Conservation (phyloP, 2,797 vertebrate genomes). For the Acanthurus tractus region DNA sequence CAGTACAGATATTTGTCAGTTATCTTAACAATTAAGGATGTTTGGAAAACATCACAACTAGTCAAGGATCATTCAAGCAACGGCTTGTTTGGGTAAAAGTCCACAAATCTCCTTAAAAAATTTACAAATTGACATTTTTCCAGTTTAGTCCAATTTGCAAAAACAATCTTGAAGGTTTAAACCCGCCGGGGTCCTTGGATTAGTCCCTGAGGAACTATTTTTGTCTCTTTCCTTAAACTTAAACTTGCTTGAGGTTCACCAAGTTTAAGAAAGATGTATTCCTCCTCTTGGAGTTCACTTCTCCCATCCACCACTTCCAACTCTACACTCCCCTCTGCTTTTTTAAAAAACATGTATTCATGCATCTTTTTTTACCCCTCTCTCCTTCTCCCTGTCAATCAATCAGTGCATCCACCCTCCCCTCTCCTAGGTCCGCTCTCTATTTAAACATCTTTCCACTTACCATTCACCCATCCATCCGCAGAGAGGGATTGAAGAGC, state of each 20-base stretch:
- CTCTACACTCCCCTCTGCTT: conserved; percentile 17
- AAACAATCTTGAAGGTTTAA: neutral
- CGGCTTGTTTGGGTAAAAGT: neutral
- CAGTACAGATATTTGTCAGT: neutral
- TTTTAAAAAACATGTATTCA: conserved; percentile 50
- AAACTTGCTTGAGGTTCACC: neutral
- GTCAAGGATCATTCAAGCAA: too few species aligned
- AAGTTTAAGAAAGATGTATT: conserved; percentile 35
- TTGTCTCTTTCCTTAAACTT: neutral
- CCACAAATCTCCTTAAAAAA: neutral
- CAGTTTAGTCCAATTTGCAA: neutral
- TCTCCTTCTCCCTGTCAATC: conserved; percentile 27
- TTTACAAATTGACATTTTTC: neutral
- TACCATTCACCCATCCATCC: conserved; percentile 44
- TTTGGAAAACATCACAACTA: too few species aligned
- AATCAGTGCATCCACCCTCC: conserved; percentile 8
- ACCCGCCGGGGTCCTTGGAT: neutral
- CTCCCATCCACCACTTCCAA: conserved; percentile 3
- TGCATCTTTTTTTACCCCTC: conserved; percentile 5
- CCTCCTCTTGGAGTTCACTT: conserved; percentile 19
- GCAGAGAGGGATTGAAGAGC: conserved; percentile 40
- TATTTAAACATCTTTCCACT: conserved; percentile 41
- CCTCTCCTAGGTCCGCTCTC: neutral
- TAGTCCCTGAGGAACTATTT: neutral
- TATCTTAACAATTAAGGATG: neutral